Percentiles rank a stretch among this genome's conserved stretches.
Conservation (phyloP, 30 jellyfish, hydroid and myxozoan species). For the Aurelia aurita region DNA sequence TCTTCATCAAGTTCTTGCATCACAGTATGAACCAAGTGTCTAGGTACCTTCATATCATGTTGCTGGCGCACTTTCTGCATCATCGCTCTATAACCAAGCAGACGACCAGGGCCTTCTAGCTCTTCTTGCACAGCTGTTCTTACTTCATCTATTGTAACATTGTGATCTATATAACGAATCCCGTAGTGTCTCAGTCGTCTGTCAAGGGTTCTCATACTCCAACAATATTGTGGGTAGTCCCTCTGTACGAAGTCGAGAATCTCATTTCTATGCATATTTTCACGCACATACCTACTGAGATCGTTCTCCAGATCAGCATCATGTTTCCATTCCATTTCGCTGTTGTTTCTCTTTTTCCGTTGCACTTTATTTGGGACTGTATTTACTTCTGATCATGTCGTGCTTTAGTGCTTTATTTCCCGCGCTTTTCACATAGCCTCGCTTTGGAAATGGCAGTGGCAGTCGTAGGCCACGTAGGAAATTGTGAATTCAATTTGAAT, state of each 20-base stretch:
- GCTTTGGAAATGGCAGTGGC: no score
- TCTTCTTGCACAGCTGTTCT: slow-evolving; percentile 40
- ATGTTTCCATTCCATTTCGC: slow-evolving; percentile 11
- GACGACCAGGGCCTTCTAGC: slow-evolving; percentile 35
- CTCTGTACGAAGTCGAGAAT: slow-evolving; percentile 4
- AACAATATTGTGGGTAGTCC: slow-evolving; percentile 33
- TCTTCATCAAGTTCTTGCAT: slow-evolving; percentile 37
- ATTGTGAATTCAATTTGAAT: no score
- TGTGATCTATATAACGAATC: slow-evolving; percentile 15
- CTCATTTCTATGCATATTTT: slow-evolving; percentile 5
- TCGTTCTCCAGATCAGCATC: slow-evolving; percentile 13
- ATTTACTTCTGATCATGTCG: no score
- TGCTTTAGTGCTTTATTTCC: no score
- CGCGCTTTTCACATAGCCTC: no score
- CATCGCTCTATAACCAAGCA: slow-evolving; percentile 55
- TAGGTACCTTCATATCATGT: slow-evolving; percentile 22
- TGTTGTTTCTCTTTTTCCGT: no score
- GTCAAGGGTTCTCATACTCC: slow-evolving; percentile 35
- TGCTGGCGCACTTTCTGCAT: slow-evolving; percentile 27
- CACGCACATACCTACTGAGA: background rate
- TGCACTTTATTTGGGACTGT: no score
- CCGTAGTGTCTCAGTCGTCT: slow-evolving; percentile 13
- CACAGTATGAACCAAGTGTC: slow-evolving; percentile 36
- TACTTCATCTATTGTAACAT: slow-evolving; percentile 25
- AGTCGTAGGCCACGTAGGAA: no score